Conservation (phyloP, 2,888 invertebrate genomes). For the Melieria omissa region DNA sequence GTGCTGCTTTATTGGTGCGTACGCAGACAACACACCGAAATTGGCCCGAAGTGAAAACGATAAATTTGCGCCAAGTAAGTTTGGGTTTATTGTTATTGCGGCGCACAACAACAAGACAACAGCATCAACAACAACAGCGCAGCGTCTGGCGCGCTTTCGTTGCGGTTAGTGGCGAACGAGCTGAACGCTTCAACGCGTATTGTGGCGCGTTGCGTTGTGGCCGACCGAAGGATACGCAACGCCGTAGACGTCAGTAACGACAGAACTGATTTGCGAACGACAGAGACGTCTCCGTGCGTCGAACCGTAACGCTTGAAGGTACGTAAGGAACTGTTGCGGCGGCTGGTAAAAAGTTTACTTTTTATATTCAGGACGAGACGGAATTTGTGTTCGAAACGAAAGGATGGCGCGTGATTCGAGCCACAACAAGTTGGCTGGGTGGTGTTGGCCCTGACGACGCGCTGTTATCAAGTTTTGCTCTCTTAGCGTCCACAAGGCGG, state of each 20-base stretch:
- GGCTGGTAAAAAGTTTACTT: slow-evolving; percentile 12
- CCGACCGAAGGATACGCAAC: too few species aligned
- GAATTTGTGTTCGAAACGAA: not conserved
- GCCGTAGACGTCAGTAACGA: too few species aligned
- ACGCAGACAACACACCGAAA: slow-evolving; percentile 6
- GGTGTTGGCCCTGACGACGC: not conserved
- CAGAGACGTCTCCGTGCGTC: not conserved
- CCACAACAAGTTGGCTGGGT: too few species aligned
- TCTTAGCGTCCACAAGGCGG: slow-evolving; percentile 22
- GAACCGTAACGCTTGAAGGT: slow-evolving; percentile 28
- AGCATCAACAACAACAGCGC: too few species aligned
- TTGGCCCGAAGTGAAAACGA: not conserved
- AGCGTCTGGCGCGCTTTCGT: too few species aligned
- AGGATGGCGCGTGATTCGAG: too few species aligned
- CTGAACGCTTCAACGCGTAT: too few species aligned
- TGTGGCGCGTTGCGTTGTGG: too few species aligned
- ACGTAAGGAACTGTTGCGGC: slow-evolving; percentile 52
- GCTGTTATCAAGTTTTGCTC: slow-evolving; percentile 10
- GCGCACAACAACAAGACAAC: not conserved
- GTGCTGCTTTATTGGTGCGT: not conserved
- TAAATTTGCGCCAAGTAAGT: slow-evolving; percentile 16
- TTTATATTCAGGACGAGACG: slow-evolving; percentile 8
- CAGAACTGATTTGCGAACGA: not conserved
- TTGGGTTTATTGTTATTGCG: slow-evolving; percentile 21
- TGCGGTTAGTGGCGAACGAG: too few species aligned